Evolutionary conservation across 2,888 invertebrate species (phyloP), one percentile per base, ranked within the genome.

Genomic region (Trissonchulus latispiculum): DNA sequence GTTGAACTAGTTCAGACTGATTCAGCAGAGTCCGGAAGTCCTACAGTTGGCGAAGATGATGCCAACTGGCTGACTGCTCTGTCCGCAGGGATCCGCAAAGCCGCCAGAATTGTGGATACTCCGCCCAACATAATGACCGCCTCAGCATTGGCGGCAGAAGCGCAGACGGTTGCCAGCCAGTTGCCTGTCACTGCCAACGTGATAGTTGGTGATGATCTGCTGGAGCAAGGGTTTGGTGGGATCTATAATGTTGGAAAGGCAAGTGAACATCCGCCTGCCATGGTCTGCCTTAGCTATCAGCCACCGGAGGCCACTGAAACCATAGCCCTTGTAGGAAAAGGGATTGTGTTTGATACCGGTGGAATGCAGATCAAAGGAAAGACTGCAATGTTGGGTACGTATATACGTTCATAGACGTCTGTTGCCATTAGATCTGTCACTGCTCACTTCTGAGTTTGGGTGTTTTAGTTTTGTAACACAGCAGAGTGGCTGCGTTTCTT

Each of bases 311-410:
- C 90, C 3, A 84, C 83, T 8, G 84, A 86, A 76, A 89, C 88
- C 0, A 88, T 92, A 75, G 93, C 93, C 0, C 90, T 93, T 89
- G 93, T 94, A 64, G 94, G 94, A 71, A 94, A 95, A 85, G 94
- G 94, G 71, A 93, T 95, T 82, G 93, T 94, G 2, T 94, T 91
- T 82, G 94, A 95, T 82, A 94, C 93, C 77, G 94, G 94, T 80
- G 94, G 94, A 35, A 89, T 94, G 75, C 91, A 92, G 84, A 90
- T 95, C 80, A 95, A 95, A 85, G 89, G 90, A 61, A 91, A 92
- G 87, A 81, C 80, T 28, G 78, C 74, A 64, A 82, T 82, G 82
- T 81, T 81, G 1, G 77, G 80, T 79, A n/a, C 72, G 77, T 3
- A 2, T 18, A 68, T 3, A 8, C 15, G 8, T n/a, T n/a, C n/a